phyloP scores from a whole-genome alignment of 1,140 invertebrate species.

The Ceratina australensis region DNA sequence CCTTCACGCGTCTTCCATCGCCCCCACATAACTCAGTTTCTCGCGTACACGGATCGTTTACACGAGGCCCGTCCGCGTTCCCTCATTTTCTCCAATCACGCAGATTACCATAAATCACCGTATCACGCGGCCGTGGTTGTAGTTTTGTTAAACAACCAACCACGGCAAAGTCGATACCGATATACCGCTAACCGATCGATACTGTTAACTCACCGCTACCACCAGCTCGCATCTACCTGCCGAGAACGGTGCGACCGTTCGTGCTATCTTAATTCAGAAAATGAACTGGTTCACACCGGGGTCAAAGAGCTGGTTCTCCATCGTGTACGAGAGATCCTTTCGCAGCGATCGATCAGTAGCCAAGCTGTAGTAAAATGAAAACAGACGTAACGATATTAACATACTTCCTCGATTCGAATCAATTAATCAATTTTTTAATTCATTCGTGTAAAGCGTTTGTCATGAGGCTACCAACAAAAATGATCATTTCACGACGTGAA shows the following conservation, averaged over 20 bases:
- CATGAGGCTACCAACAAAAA: too few relatives aligned
- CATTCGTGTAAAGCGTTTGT: too few relatives aligned
- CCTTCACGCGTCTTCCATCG: background rate
- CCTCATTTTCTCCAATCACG: constrained; percentile 53
- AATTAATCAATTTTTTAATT: too few relatives aligned
- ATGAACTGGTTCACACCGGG: constrained; percentile 12
- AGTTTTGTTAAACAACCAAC: constrained; percentile 41
- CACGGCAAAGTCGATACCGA: constrained; percentile 31
- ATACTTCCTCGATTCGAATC: too few relatives aligned
- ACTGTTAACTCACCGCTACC: constrained; percentile 42
- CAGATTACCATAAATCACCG: constrained; percentile 49
- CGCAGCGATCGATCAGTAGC: background rate
- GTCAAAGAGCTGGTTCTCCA: background rate
- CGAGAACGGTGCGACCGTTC: background rate
- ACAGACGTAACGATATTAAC: background rate
- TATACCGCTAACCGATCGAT: constrained; percentile 46
- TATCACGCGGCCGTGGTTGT: background rate
- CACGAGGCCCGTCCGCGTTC: constrained; percentile 47
- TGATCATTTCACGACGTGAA: constrained; percentile 56
- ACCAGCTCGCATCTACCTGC: constrained; percentile 26
- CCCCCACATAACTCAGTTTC: background rate
- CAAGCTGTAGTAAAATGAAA: background rate
- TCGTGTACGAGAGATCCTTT: background rate
- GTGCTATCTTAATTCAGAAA: constrained; percentile 41
- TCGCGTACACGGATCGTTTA: constrained; percentile 9